Conservation (phyloP, 2,888 invertebrate species). For the Troides helena region DNA sequence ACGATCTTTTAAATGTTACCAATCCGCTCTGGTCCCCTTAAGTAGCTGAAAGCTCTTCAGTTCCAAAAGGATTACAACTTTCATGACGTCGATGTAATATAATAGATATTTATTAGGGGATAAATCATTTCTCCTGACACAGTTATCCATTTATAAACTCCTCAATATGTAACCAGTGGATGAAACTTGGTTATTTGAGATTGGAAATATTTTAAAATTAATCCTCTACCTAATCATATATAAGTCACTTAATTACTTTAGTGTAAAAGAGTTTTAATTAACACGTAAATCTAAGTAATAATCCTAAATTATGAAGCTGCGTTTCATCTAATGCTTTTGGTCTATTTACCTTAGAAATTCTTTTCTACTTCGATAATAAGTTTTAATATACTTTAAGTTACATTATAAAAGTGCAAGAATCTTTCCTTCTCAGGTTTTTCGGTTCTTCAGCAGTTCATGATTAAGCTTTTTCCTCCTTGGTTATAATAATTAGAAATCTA, state of each 20-base stretch:
- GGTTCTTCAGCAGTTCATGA: too few relatives aligned
- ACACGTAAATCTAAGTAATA: not conserved
- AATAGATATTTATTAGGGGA: not conserved
- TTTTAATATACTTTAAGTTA: too few relatives aligned
- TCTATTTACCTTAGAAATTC: too few relatives aligned
- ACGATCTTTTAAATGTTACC: not conserved
- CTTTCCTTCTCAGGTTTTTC: too few relatives aligned
- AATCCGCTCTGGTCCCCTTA: constrained; percentile 5
- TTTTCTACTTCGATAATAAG: too few relatives aligned
- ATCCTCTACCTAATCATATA: not conserved
- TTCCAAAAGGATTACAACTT: constrained; percentile 8
- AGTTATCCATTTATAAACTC: not conserved
- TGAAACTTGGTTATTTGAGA: not conserved
- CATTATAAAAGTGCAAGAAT: too few relatives aligned
- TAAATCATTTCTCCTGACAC: constrained; percentile 12
- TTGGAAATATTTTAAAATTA: not conserved
- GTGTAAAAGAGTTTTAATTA: not conserved
- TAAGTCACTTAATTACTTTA: not conserved
- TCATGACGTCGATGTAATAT: constrained; percentile 8
- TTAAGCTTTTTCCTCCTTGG: too few relatives aligned
- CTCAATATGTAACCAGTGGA: not conserved
- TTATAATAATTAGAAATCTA: too few relatives aligned
- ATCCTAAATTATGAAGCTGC: not conserved
- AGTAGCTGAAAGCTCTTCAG: constrained; percentile 14
- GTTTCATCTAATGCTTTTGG: not conserved